A percentile compares a stretch with the other conserved stretches of the same genome.
Conservation (phyloP, 2,113 vertebrate genomes). For the Corvus moneduloides region DNA sequence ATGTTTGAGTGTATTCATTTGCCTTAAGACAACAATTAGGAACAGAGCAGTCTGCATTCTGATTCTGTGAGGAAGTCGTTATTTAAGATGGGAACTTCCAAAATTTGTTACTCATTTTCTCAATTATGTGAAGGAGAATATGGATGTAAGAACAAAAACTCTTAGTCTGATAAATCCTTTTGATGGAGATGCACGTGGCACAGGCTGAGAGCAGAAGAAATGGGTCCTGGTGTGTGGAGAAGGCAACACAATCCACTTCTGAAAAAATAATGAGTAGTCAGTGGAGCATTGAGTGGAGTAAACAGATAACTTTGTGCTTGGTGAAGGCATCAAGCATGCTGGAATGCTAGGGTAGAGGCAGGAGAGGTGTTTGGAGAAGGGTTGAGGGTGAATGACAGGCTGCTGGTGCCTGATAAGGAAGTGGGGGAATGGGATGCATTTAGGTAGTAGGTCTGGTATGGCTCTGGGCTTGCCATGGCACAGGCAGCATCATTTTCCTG, state of each 20-base stretch:
- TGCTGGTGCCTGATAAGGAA: background rate
- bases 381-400: background rate
- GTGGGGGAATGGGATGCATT: accelerated
- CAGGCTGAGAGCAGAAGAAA: background rate
- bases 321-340: background rate
- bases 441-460: background rate
- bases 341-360: accelerated
- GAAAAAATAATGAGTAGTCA: background rate
- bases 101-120: background rate
- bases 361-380: background rate
- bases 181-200: background rate
- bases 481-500: accelerated
- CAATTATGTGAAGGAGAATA: background rate
- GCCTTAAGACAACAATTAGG: background rate
- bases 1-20: background rate
- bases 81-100: background rate
- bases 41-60: background rate
- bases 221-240: background rate
- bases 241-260: background rate
- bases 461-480: background rate
- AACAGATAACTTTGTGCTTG: background rate
- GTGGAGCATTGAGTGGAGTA: background rate
- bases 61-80: background rate
- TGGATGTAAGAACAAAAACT: background rate
- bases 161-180: background rate